Base-by-base conservation (phyloP, 2,888 invertebrate genomes). In the Tenthredo scrophulariae region DNA sequence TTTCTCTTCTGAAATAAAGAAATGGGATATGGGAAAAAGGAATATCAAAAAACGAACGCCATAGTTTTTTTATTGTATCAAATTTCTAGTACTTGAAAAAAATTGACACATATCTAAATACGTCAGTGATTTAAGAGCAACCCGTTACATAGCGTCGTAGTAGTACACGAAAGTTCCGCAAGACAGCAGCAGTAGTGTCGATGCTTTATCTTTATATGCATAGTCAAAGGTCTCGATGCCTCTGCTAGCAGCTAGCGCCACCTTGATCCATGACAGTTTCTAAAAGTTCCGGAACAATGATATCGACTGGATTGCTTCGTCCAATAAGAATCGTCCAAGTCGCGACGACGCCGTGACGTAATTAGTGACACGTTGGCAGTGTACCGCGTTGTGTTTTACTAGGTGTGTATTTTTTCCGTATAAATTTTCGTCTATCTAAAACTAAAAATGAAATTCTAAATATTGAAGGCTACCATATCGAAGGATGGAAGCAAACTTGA, bases 331-430 rank as follows among this genome's bases (percentile, higher is more conserved):
- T 85, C 65, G 29, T 10, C 33, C 33, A 13, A 84, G 10, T 74
- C 85, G n/a, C 33, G 58, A 40, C 85, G 84, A 58, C 84, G 67
- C 91, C 89, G 92, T 95, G 95, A 95, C 95, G 96, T 95, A 94
- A 95, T 94, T 94, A 94, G 92, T 95, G 95, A 95, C 96, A 96
- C 96, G 95, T 95, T 95, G 95, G 95, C 95, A 94, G 93, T 93
- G 93, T 93, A 92, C 33, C 29, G 67, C 29, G 67, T 15, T 29
- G 67, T 29, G 67, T 33, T 6, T 67, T 26, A 33, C 33, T 33
- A 33, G 67, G 15, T 33, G 67, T 67, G 33, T 67, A 15, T 67
- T 18, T n/a, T 62, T 62, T 62, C 26, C 13, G 2, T 22, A 22
- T 29, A 13, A 26, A 18, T n/a, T 54, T 54, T 54, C n/a, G 7